Conservation (phyloP, 2,797 vertebrate genomes). For the Cephalopachus bancanus region DNA sequence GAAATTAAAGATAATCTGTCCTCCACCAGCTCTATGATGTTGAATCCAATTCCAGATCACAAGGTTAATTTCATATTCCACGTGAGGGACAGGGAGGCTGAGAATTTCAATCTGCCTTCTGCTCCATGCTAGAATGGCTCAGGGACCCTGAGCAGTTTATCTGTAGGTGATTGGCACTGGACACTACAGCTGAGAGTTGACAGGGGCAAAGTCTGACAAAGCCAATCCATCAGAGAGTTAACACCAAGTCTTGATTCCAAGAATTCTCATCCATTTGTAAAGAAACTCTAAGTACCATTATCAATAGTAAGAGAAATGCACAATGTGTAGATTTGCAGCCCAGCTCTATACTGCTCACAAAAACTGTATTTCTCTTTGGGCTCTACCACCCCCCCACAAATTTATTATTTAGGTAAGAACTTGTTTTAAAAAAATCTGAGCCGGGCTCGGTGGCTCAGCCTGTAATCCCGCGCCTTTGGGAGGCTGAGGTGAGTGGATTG, state of each 20-base stretch:
- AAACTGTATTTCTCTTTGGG: neutral
- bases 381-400: neutral
- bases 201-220: neutral
- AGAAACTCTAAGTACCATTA: neutral
- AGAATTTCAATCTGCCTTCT: neutral
- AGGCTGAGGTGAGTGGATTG: too few relatives aligned
- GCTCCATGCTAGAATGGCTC: neutral
- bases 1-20: neutral
- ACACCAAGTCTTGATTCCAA: neutral
- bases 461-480: too few relatives aligned
- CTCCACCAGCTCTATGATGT: neutral
- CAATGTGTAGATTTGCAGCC: neutral
- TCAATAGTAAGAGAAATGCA: neutral
- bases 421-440: neutral
- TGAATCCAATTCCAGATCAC: neutral
- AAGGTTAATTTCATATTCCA: neutral
- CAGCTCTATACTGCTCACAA: neutral
- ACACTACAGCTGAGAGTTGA: neutral
- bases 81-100: accelerated
- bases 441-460: too few relatives aligned
- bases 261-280: neutral
- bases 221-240: neutral
- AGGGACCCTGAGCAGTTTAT: neutral
- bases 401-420: neutral
- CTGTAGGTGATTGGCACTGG: neutral